Evolutionary conservation across 2,797 vertebrate genomes (phyloP).

Genomic region (Parotocinclus haroldoi): DNA sequence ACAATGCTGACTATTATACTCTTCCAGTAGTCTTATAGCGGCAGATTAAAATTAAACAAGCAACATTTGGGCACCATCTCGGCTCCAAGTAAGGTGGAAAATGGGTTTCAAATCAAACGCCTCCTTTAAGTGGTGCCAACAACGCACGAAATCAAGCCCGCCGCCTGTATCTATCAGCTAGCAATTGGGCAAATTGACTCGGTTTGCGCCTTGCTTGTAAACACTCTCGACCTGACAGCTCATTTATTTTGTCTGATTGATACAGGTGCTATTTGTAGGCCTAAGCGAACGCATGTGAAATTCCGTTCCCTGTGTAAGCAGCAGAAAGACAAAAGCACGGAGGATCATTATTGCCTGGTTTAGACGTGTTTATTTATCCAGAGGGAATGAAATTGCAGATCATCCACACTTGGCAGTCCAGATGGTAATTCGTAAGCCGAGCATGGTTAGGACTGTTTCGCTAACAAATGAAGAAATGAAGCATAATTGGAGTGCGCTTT

Average conservation of each 20-base stretch:
- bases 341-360: slow-evolving; percentile 62
- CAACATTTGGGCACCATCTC: not conserved
- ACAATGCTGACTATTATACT: too few species aligned
- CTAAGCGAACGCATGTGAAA: slow-evolving; percentile 56
- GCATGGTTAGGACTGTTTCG: slow-evolving; percentile 32
- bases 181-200: slow-evolving; percentile 75
- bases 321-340: slow-evolving; percentile 58
- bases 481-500: slow-evolving; percentile 39
- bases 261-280: slow-evolving; percentile 67
- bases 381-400: slow-evolving; percentile 63
- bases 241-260: slow-evolving; percentile 82
- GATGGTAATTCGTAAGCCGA: slow-evolving; percentile 51
- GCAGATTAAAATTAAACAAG: not conserved
- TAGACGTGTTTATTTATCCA: slow-evolving; percentile 70
- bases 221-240: slow-evolving; percentile 76
- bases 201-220: slow-evolving; percentile 72
- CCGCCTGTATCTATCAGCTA: slow-evolving; percentile 74
- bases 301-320: slow-evolving; percentile 59
- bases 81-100: not conserved
- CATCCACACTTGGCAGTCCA: slow-evolving; percentile 53
- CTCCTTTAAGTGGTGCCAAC: not conserved
- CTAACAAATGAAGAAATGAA: slow-evolving; percentile 42
- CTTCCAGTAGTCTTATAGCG: not conserved
- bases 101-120: not conserved
- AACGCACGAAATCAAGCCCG: slow-evolving; percentile 51